Evolutionary conservation across 2,888 invertebrate genomes (phyloP).

Genomic region (Crioceris asparagi): DNA sequence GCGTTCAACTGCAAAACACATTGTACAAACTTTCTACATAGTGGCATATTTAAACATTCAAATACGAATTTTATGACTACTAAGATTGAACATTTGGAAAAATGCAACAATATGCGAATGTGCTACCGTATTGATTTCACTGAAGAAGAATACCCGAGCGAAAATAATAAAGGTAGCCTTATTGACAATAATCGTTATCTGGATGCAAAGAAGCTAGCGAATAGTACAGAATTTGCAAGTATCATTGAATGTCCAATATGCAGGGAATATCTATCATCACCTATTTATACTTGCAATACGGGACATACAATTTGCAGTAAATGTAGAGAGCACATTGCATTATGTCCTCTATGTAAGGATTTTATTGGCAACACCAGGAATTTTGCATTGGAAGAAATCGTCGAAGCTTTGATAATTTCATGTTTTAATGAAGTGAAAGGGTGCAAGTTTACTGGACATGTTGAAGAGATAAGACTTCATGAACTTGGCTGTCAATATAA

Average conservation of each 20-base stretch:
- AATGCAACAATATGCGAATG: constrained; percentile 8
- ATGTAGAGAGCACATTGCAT: constrained; percentile 21
- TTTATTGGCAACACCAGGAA: constrained; percentile 25
- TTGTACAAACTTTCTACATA: constrained; percentile 7
- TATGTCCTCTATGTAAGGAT: constrained; percentile 27
- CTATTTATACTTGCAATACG: constrained; percentile 28
- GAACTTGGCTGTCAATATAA: constrained; percentile 14
- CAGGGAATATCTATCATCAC: constrained; percentile 28
- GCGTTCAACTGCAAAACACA: constrained; percentile 14
- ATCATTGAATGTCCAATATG: constrained; percentile 31
- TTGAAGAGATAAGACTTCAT: constrained; percentile 15
- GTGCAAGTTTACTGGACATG: constrained; percentile 19
- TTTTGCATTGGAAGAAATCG: constrained; percentile 26
- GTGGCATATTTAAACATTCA: constrained; percentile 10
- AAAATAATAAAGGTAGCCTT: not conserved
- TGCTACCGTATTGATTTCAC: constrained; percentile 11
- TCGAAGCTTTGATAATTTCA: constrained; percentile 21
- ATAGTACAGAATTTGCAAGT: constrained; percentile 6
- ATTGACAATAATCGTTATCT: not conserved
- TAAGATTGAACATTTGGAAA: constrained; percentile 9
- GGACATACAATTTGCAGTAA: constrained; percentile 28
- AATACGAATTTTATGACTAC: constrained; percentile 15
- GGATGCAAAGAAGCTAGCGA: not conserved
- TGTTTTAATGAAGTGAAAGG: constrained; percentile 25
- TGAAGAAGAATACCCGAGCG: not conserved